A percentile compares a stretch with the other conserved stretches of the same genome.
Evolutionary conservation across 2,113 vertebrate species (phyloP).

Genomic region (human): GRCh38 chr6:62078501-62079000

Average conservation of each 20-base stretch:
- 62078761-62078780: constrained; percentile 69
- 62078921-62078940: constrained; percentile 74
- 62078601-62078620: constrained; percentile 38
- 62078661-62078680: constrained; percentile 51
- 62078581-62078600: constrained; percentile 40
- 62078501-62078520: constrained; percentile 9
- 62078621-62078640: constrained; percentile 41
- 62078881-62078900: constrained; percentile 59
- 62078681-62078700: constrained; percentile 65
- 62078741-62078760: constrained; percentile 70
- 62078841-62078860: constrained; percentile 79
- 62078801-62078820: constrained; percentile 75
- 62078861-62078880: constrained; percentile 66
- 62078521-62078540: constrained; percentile 39
- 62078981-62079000: constrained; percentile 55
- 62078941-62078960: constrained; percentile 73
- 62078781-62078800: constrained; percentile 80
- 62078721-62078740: constrained; percentile 70
- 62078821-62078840: constrained; percentile 79
- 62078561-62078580: constrained; percentile 26
- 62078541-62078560: constrained; percentile 31
- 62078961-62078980: constrained; percentile 69
- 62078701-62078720: constrained; percentile 62
- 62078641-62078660: constrained; percentile 48
- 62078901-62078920: background rate